Percentiles rank a stretch among this genome's conserved stretches.
phyloP scores from a whole-genome alignment of 2,888 invertebrate genomes.

The Drosophila incognita region DNA sequence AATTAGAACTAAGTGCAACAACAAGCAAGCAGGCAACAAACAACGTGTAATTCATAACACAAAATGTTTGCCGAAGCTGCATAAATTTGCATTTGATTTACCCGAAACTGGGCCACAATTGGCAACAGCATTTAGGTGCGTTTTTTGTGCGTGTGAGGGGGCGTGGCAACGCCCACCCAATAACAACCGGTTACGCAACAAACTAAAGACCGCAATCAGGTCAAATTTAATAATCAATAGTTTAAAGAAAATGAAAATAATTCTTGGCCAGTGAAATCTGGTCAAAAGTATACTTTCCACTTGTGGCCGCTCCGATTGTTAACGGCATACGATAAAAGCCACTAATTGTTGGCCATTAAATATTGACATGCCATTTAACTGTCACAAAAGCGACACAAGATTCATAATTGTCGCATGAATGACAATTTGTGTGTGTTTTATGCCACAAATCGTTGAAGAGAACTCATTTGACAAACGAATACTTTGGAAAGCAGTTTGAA shows the following conservation, averaged over 20 bases:
- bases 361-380: slow-evolving; percentile 34
- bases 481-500: not conserved
- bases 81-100: slow-evolving; percentile 40
- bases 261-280: slow-evolving; percentile 42
- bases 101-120: slow-evolving; percentile 27
- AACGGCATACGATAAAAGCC: slow-evolving; percentile 16
- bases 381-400: slow-evolving; percentile 15
- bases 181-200: slow-evolving; percentile 9
- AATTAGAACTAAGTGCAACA: slow-evolving; percentile 25
- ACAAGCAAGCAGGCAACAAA: not conserved
- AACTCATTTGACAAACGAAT: not conserved
- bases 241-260: slow-evolving; percentile 10
- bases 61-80: slow-evolving; percentile 24
- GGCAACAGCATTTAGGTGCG: not conserved
- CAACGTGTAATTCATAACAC: not conserved
- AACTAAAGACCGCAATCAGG: slow-evolving; percentile 10
- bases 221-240: slow-evolving; percentile 39
- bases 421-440: not conserved
- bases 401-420: slow-evolving; percentile 12
- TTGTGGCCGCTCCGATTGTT: slow-evolving; percentile 21
- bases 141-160: slow-evolving; percentile 11
- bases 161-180: slow-evolving; percentile 20
- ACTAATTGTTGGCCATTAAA: slow-evolving; percentile 39
- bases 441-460: slow-evolving; percentile 6
- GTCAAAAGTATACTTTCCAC: slow-evolving; percentile 28